These are phyloP conservation scores for Cebus imitator DNA, from an alignment of 2,113 vertebrate genomes.

Conservation along the genomic window DNA sequence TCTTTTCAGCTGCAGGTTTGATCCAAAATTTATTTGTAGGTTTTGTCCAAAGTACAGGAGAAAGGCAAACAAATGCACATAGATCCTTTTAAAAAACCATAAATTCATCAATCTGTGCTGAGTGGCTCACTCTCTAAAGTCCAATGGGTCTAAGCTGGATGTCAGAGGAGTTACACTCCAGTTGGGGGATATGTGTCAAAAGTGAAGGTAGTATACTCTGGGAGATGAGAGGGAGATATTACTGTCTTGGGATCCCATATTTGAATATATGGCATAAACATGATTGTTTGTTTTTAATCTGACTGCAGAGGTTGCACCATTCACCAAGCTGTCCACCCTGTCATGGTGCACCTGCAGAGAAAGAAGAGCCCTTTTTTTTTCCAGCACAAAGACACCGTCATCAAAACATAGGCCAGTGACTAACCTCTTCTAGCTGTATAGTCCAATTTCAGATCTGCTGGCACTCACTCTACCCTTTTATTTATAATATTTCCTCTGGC, in stretches of 20 bases:
- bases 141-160: neutral
- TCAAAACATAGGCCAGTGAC: too few relatives aligned
- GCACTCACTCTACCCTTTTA: neutral
- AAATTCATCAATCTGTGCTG: neutral
- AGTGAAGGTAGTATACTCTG: neutral
- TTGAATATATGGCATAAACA: too few relatives aligned
- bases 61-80: neutral
- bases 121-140: neutral
- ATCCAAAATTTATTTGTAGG: neutral
- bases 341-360: neutral
- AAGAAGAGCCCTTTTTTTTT: neutral
- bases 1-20: neutral
- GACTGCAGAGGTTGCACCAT: neutral
- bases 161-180: neutral
- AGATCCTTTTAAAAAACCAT: neutral
- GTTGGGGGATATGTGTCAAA: neutral
- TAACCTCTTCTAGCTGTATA: neutral
- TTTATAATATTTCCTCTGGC: neutral
- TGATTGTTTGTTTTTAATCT: neutral
- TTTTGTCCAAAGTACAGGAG: neutral
- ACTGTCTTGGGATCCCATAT: neutral
- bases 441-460: neutral
- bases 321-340: neutral
- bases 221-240: rapidly evolving
- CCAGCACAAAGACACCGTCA: neutral